Evolutionary conservation across 2,113 vertebrate species (phyloP).

Genomic region (Uria aalge): DNA sequence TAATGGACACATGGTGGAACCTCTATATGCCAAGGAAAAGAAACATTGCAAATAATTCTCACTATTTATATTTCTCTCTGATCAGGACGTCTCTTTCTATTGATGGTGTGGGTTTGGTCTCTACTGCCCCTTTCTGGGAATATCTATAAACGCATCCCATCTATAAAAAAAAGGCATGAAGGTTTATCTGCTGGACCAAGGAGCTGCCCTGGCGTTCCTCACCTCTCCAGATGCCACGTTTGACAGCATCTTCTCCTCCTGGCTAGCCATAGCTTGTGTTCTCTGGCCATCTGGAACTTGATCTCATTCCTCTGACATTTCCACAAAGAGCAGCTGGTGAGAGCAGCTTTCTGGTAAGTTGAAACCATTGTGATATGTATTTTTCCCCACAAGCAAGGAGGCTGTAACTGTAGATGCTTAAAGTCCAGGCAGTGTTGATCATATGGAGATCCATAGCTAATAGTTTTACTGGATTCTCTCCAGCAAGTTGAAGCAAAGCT

Average conservation of each 20-base stretch:
- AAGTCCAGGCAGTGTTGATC: background rate
- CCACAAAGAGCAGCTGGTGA: background rate
- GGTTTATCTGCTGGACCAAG: background rate
- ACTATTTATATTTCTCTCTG: background rate
- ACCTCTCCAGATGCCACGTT: background rate
- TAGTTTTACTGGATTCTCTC: background rate
- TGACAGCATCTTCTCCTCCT: background rate
- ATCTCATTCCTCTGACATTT: background rate
- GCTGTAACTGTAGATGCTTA: background rate
- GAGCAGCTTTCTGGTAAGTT: background rate
- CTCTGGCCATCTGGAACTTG: background rate
- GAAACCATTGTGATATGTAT: background rate
- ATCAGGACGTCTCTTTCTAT: background rate
- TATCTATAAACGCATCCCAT: background rate
- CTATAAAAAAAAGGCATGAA: background rate
- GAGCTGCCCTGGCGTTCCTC: background rate
- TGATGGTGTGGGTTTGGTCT: conserved; percentile 14
- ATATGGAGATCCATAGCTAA: background rate
- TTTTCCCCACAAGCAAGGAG: background rate
- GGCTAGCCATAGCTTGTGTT: background rate
- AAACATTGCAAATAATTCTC: background rate
- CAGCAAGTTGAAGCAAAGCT: background rate
- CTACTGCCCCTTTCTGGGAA: conserved; percentile 63
- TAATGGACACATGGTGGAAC: background rate
- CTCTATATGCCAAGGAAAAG: background rate